phyloP scores from a whole-genome alignment of 2,113 vertebrate species.

The Dicerorhinus sumatrensis region DNA sequence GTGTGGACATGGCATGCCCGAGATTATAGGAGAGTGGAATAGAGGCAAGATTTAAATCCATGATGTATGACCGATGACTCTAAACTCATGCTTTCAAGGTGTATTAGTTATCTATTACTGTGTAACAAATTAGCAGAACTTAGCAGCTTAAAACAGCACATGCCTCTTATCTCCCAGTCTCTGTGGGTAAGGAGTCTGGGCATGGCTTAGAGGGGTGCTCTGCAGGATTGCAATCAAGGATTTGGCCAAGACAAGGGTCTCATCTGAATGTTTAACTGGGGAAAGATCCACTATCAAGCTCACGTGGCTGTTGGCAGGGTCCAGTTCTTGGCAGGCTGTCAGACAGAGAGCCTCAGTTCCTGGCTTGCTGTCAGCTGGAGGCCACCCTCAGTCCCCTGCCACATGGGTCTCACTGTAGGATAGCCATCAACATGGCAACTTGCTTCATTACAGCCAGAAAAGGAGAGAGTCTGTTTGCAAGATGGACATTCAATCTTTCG shows the following conservation, averaged over 20 bases:
- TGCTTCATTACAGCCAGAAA: not conserved
- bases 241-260: not conserved
- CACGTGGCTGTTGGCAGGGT: not conserved
- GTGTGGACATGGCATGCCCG: rapidly evolving
- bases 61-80: not conserved
- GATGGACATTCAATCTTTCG: not conserved
- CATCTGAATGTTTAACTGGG: not conserved
- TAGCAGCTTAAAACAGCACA: not conserved
- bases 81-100: not conserved
- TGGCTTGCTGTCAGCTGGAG: not conserved
- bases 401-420: not conserved
- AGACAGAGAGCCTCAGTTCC: not conserved
- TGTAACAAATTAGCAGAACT: not conserved
- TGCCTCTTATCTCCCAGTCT: not conserved
- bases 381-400: not conserved
- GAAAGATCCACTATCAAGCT: not conserved
- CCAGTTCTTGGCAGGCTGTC: not conserved
- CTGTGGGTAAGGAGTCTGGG: not conserved
- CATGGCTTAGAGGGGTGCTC: not conserved
- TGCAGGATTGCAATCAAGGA: not conserved
- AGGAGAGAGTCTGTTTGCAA: not conserved
- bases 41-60: not conserved
- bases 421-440: not conserved
- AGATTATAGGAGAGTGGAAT: not conserved
- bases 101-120: not conserved